These are phyloP conservation scores for Syritta pipiens DNA, from an alignment of 2,888 invertebrate genomes.

Conservation along the genomic window DNA sequence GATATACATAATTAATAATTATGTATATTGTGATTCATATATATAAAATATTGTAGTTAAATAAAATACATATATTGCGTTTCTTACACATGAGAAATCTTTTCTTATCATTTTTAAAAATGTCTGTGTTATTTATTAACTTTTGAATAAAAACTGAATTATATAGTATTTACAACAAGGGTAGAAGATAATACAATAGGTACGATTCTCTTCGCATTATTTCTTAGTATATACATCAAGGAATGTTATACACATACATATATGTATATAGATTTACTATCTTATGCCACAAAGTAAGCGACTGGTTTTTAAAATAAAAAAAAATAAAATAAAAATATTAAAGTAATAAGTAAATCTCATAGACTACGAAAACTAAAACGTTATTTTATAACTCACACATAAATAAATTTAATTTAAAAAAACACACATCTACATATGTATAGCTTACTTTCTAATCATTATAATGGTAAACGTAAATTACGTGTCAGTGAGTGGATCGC, in stretches of 20 bases:
- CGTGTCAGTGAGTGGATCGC: constrained; percentile 37
- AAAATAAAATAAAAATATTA: constrained; percentile 6
- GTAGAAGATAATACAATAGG: neutral
- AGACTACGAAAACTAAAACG: constrained; percentile 49
- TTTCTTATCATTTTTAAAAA: constrained; percentile 24
- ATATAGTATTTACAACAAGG: constrained; percentile 43
- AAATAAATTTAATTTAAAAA: constrained; percentile 28
- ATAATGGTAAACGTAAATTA: constrained; percentile 26
- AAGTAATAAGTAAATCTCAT: constrained; percentile 37
- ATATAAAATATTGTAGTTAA: constrained; percentile 36
- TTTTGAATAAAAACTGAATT: constrained; percentile 26
- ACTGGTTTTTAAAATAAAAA: no score
- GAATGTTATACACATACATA: constrained; percentile 61
- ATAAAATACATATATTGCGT: constrained; percentile 52
- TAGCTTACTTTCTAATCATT: constrained; percentile 26
- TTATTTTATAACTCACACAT: constrained; percentile 56
- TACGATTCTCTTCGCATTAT: neutral
- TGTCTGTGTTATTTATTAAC: constrained; percentile 29
- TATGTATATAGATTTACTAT: constrained; percentile 47
- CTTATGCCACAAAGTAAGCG: constrained; percentile 34
- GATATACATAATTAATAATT: neutral
- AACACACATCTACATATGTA: constrained; percentile 1
- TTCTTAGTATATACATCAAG: constrained; percentile 60
- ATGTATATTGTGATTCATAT: constrained; percentile 39
- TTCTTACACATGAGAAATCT: constrained; percentile 24